Percentiles rank a stretch among this genome's conserved stretches.
Conservation (phyloP, 1,140 invertebrate genomes). For the Macrobrachium rosenbergii region DNA sequence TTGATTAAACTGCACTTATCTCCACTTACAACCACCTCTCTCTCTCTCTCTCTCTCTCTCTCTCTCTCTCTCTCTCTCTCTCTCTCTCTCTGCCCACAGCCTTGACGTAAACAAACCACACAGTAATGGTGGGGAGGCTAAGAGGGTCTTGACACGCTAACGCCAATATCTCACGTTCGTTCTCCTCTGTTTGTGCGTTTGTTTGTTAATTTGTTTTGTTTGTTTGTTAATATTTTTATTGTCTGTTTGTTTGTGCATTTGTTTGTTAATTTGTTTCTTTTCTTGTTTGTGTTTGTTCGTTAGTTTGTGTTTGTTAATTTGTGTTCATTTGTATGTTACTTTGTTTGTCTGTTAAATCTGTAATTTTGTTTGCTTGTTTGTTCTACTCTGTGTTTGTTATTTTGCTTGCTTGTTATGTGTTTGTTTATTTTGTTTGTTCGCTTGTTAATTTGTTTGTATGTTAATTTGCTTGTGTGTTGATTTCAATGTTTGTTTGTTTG, state of each 20-base stretch:
- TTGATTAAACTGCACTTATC: too few relatives aligned
- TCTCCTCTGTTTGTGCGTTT: background rate
- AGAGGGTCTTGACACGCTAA: background rate
- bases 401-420: too few relatives aligned
- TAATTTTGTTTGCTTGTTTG: too few relatives aligned
- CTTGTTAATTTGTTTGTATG: background rate
- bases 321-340: background rate
- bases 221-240: background rate
- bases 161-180: background rate
- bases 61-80: background rate
- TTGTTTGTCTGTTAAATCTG: slow-evolving; percentile 1
- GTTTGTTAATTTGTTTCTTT: background rate
- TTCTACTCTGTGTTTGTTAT: background rate
- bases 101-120: background rate
- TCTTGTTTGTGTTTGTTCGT: background rate
- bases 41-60: background rate
- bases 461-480: background rate
- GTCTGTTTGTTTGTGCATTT: background rate
- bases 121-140: background rate
- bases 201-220: background rate
- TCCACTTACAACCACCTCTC: background rate
- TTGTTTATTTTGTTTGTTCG: background rate
- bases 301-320: too few relatives aligned
- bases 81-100: background rate
- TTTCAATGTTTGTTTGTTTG: slow-evolving; percentile 1